phyloP scores from a whole-genome alignment of 2,888 invertebrate species.

The Leptinotarsa tumamoca region DNA sequence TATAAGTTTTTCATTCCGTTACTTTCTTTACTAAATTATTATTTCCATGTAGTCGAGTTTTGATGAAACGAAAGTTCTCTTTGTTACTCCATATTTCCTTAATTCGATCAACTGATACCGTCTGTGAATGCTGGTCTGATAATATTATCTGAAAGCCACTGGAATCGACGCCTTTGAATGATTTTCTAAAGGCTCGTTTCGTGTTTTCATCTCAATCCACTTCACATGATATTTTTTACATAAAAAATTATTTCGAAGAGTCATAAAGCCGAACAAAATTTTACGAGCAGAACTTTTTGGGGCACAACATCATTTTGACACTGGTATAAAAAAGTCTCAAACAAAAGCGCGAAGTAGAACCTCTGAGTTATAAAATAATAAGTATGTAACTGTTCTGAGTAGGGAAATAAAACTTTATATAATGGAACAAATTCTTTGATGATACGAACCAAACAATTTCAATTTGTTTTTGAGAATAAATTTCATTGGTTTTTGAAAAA shows the following conservation, averaged over 20 bases:
- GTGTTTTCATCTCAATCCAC: not conserved
- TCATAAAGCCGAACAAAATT: not conserved
- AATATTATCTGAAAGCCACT: not conserved
- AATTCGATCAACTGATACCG: too few relatives aligned
- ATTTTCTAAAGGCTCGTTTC: not conserved
- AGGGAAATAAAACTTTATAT: not conserved
- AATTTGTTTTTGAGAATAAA: too few relatives aligned
- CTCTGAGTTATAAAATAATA: not conserved
- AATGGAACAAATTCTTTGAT: too few relatives aligned
- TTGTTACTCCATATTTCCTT: too few relatives aligned
- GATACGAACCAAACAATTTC: too few relatives aligned
- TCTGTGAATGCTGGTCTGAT: too few relatives aligned
- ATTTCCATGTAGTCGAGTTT: too few relatives aligned
- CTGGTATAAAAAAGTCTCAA: not conserved
- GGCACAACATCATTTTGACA: not conserved
- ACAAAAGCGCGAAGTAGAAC: not conserved
- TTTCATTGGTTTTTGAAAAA: too few relatives aligned
- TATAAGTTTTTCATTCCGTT: too few relatives aligned
- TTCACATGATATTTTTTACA: slow-evolving; percentile 2
- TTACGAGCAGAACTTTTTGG: not conserved
- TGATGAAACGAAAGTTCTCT: too few relatives aligned
- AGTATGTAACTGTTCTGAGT: not conserved
- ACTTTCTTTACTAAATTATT: too few relatives aligned
- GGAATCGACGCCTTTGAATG: not conserved
- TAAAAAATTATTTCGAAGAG: not conserved